Evolutionary conservation across 2,888 invertebrate species (phyloP).

Genomic region (Papilio demoleus): DNA sequence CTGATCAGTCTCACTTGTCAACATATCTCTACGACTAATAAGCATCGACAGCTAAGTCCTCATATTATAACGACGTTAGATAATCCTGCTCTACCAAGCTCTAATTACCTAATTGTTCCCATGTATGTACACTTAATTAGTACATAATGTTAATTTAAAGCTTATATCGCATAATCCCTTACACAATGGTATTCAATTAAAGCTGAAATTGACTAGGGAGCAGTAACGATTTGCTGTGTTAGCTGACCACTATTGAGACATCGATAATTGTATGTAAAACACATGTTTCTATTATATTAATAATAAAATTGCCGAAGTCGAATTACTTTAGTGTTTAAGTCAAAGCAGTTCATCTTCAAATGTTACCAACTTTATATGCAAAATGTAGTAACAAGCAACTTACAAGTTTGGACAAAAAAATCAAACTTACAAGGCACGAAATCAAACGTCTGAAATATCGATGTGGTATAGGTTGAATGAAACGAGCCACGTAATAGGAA

Average conservation of each 20-base stretch:
- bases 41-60: neutral
- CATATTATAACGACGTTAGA: neutral
- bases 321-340: neutral
- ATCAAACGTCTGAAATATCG: slow-evolving; percentile 3
- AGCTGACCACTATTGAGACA: neutral
- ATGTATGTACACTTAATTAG: neutral
- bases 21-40: neutral
- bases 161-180: slow-evolving; percentile 1
- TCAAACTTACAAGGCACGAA: neutral
- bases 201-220: slow-evolving; percentile 3
- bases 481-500: slow-evolving; percentile 10
- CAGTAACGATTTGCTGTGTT: neutral
- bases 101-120: slow-evolving; percentile 19
- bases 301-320: no score
- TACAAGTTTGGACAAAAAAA: neutral
- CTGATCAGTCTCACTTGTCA: no score
- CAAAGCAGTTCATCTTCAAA: neutral
- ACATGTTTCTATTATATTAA: no score
- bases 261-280: neutral
- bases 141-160: slow-evolving; percentile 16
- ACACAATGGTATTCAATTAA: slow-evolving; percentile 17
- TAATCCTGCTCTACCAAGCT: neutral
- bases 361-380: neutral
- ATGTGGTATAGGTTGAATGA: slow-evolving; percentile 6
- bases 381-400: no score